A percentile compares a stretch with the other conserved stretches of the same genome.
Conservation (phyloP, 2,113 vertebrate species). For the Tragelaphus buxtoni region DNA sequence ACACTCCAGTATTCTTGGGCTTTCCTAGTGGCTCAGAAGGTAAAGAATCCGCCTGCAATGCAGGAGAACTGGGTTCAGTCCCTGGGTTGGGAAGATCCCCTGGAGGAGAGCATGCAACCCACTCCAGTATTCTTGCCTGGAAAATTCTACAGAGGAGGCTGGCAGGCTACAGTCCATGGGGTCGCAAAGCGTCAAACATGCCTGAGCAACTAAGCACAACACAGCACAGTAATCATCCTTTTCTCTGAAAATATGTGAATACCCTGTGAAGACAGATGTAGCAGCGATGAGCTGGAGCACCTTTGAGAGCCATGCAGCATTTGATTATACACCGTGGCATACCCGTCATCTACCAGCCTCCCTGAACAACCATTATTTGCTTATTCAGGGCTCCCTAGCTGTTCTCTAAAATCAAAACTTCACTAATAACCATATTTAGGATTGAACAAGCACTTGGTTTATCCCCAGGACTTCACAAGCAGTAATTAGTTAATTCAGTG, state of each 20-base stretch:
- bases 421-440: constrained; percentile 45
- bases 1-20: background rate
- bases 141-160: background rate
- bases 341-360: background rate
- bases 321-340: background rate
- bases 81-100: background rate
- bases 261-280: background rate
- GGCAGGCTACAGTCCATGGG: background rate
- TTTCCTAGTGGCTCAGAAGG: background rate
- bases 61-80: background rate
- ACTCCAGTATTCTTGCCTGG: background rate
- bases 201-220: background rate
- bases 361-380: constrained; percentile 7
- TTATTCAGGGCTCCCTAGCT: background rate
- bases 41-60: background rate
- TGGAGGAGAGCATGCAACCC: background rate
- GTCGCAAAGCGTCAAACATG: background rate
- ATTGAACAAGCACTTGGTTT: constrained; percentile 23
- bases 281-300: background rate
- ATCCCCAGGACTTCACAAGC: constrained; percentile 31
- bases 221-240: background rate
- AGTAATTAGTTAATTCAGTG: constrained; percentile 35
- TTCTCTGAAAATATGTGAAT: background rate
- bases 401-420: constrained; percentile 51
- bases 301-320: background rate